These are phyloP conservation scores for Beris chalybata DNA, from an alignment of 2,888 invertebrate species.

Conservation along the genomic window DNA sequence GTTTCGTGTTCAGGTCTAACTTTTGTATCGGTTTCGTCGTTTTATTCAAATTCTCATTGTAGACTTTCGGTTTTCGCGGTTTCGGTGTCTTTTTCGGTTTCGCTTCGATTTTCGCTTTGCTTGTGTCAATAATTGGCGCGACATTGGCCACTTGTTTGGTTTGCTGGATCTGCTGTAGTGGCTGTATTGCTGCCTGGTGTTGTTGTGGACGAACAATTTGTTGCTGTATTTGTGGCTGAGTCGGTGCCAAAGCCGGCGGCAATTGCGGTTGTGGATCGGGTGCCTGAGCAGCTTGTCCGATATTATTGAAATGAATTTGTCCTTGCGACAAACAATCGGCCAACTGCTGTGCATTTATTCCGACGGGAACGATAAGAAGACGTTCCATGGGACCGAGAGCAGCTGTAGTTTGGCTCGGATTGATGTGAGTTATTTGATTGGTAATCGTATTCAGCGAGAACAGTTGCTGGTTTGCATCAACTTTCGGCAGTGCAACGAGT, in stretches of 20 bases:
- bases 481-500: conserved; percentile 54
- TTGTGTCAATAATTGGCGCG: conserved; percentile 55
- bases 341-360: conserved; percentile 56
- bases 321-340: conserved; percentile 55
- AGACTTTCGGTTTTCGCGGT: conserved; percentile 43
- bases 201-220: conserved; percentile 54
- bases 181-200: conserved; percentile 43
- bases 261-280: conserved; percentile 33
- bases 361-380: conserved; percentile 54
- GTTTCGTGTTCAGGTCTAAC: conserved; percentile 51
- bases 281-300: conserved; percentile 45
- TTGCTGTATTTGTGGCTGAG: conserved; percentile 46
- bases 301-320: conserved; percentile 56
- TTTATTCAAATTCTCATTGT: conserved; percentile 45
- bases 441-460: conserved; percentile 55
- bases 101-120: conserved; percentile 46
- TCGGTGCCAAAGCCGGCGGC: conserved; percentile 3
- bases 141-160: conserved; percentile 55
- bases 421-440: conserved; percentile 56
- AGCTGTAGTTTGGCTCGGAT: conserved; percentile 54
- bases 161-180: conserved; percentile 43
- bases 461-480: conserved; percentile 54
- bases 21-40: conserved; percentile 55
- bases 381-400: conserved; percentile 55
- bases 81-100: conserved; percentile 44